phyloP scores from a whole-genome alignment of 1,140 invertebrate species.

The Rhizoglyphus robini region DNA sequence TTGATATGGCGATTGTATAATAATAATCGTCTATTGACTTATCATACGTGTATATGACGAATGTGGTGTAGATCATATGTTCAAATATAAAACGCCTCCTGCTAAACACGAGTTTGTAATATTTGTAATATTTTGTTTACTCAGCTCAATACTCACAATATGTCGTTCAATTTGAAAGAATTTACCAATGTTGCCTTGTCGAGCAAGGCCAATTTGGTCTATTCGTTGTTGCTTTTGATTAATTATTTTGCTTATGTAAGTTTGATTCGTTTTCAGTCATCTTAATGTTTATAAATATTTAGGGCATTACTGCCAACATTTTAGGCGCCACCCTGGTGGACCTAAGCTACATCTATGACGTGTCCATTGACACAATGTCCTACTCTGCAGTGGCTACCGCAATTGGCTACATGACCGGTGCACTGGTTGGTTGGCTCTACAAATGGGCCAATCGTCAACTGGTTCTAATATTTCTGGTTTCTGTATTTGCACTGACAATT shows the following conservation, averaged over 20 bases:
- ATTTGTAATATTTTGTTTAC: too few species aligned
- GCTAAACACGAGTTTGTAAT: too few species aligned
- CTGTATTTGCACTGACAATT: background rate
- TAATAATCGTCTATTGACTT: too few species aligned
- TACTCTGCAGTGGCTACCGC: background rate
- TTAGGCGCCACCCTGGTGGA: conserved; percentile 4
- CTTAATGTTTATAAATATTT: background rate
- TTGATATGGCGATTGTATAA: too few species aligned
- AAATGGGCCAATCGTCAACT: background rate
- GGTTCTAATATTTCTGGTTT: background rate
- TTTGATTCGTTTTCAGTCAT: background rate
- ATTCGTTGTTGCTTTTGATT: background rate
- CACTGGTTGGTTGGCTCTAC: background rate
- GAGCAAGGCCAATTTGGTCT: background rate
- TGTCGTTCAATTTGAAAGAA: background rate
- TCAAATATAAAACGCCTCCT: too few species aligned
- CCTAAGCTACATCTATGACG: background rate
- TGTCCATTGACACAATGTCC: background rate
- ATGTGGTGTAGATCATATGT: too few species aligned
- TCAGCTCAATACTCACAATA: too few species aligned
- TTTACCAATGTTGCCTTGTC: background rate
- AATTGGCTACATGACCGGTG: conserved; percentile 11
- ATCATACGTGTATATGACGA: too few species aligned
- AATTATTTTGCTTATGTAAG: conserved; percentile 18
- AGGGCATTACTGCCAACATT: background rate